Conservation (phyloP, 2,797 vertebrate genomes). For the Neomorphus geoffroyi region DNA sequence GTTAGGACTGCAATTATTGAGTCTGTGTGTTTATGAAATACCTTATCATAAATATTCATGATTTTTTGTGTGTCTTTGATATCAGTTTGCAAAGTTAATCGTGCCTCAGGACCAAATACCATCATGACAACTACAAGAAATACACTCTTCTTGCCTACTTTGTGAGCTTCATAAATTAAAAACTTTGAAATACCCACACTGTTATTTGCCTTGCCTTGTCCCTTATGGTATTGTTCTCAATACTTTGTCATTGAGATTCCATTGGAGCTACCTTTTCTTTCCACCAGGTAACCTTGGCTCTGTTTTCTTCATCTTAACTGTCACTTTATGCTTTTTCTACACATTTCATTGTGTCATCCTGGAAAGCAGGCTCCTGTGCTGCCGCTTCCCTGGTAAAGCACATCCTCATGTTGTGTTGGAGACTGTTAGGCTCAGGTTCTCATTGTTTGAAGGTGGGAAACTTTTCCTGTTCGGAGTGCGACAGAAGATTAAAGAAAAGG, state of each 20-base stretch:
- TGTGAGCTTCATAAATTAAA: constrained; percentile 29
- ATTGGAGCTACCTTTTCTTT: background rate
- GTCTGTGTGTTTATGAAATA: constrained; percentile 30
- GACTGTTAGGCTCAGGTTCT: background rate
- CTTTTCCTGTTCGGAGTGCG: background rate
- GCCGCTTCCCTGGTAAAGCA: background rate
- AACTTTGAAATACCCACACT: background rate
- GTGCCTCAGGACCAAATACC: constrained; percentile 18
- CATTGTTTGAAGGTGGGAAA: background rate
- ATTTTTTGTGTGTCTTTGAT: background rate
- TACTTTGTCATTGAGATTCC: background rate
- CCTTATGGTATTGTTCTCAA: background rate
- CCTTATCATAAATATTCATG: constrained; percentile 55
- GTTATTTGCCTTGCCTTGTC: constrained; percentile 14
- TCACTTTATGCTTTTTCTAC: background rate
- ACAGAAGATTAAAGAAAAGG: background rate
- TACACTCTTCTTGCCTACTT: constrained; percentile 3
- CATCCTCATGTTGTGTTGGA: background rate
- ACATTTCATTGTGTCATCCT: background rate
- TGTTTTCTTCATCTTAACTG: background rate
- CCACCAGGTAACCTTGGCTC: background rate
- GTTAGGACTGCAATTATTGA: constrained; percentile 6
- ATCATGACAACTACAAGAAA: background rate
- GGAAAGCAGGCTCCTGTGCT: background rate
- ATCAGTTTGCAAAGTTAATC: constrained; percentile 28